Evolutionary conservation across 2,113 vertebrate species (phyloP).

Genomic region (Campylomormyrus tamandua): DNA sequence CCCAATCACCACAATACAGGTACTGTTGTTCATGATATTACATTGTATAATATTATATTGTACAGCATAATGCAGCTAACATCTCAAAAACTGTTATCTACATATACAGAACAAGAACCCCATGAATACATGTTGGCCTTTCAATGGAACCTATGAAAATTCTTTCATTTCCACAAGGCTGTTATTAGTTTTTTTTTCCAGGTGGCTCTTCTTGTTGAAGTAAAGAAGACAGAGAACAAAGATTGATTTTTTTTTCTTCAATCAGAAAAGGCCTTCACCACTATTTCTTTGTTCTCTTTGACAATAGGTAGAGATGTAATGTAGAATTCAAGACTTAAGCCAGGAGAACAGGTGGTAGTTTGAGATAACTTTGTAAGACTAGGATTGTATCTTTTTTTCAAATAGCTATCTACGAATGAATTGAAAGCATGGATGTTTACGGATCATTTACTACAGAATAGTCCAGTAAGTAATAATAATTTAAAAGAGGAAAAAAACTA

Average conservation of each 20-base stretch:
- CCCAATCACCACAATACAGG: neutral
- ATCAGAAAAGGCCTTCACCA: neutral
- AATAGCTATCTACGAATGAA: neutral
- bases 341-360: neutral
- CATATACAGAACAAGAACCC: neutral
- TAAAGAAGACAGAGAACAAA: neutral
- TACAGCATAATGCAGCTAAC: neutral
- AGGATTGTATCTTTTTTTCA: neutral
- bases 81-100: neutral
- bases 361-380: conserved; percentile 10
- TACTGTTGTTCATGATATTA: neutral
- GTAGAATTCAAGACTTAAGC: neutral
- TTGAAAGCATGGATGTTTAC: neutral
- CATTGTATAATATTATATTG: neutral
- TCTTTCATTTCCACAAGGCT: conserved; percentile 2
- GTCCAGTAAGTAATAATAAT: neutral
- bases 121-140: neutral
- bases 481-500: neutral
- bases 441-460: neutral
- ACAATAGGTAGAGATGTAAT: conserved; percentile 2
- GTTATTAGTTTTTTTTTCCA: neutral
- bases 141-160: neutral
- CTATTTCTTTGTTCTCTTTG: conserved; percentile 4
- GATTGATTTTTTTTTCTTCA: neutral
- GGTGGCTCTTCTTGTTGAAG: neutral